Base-by-base conservation (phyloP, 2,888 invertebrate genomes). In the Tyria jacobaeae region DNA sequence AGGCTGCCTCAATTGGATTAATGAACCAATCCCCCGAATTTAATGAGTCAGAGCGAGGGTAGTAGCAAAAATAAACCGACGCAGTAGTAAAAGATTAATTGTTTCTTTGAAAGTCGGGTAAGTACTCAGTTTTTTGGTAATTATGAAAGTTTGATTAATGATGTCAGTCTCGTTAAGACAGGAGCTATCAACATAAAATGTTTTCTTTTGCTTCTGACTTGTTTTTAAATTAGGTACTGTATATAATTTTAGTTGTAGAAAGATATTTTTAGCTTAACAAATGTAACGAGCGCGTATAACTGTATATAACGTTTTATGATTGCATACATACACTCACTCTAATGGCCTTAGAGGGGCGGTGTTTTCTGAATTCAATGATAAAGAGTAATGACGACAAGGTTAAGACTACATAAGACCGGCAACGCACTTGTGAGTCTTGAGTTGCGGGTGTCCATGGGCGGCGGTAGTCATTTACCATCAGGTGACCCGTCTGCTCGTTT, bases 61-160 rank as follows among this genome's bases (percentile, higher is more conserved):
- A 35, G 49, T 39, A 34, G 14, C 39, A 27, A 50, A 57, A 49
- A 50, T 57, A 53, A 37, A 9, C 37, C 37, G n/a, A 39, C 15
- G 39, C 25, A 12, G 24, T 53, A 55, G 55, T 44, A n/a, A 56
- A 70, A 71, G 76, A 78, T 77, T 76, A 74, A 78, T 79, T 52
- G 62, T 64, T 63, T 59, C 55, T 57, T 60, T 57, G n/a, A 25
- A 65, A 71, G 66, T 68, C 66, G 59, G 60, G 51, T 51, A 51
- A 51, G 51, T 51, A 51, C 57, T 71, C 68, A 56, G 61, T 77
- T 78, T 78, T 73, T 73, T 60, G 54, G 68, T 76, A 75, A 76
- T 78, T 76, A 79, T 71, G 72, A 71, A 72, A 62, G 14, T 66
- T 71, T 78, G 77, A 80, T 78, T 73, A 73, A 80, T 78, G 75